Evolutionary conservation across 2,888 invertebrate species (phyloP).

Genomic region (Atethmia centrago): DNA sequence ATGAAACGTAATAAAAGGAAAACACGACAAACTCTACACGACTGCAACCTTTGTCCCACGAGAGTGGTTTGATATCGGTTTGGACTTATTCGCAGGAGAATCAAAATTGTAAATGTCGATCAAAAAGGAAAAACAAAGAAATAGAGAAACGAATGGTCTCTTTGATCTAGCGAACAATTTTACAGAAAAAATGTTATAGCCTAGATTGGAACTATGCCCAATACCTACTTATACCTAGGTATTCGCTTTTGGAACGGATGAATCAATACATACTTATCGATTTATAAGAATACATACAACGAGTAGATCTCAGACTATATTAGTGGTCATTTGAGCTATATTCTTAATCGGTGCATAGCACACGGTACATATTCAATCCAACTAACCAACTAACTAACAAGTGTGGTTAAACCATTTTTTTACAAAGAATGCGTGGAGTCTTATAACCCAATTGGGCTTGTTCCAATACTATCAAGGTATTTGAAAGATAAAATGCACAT

Average conservation of each 20-base stretch:
- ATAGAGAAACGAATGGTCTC: conserved; percentile 26
- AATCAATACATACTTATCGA: not conserved
- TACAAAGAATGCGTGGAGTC: not conserved
- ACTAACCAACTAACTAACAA: not conserved
- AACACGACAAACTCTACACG: conserved; percentile 13
- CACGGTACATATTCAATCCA: not conserved
- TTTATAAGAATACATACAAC: too few species aligned
- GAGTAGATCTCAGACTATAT: too few species aligned
- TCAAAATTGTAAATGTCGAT: conserved; percentile 37
- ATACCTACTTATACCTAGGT: not conserved
- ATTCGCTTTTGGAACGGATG: conserved; percentile 8
- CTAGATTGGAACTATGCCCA: conserved; percentile 9
- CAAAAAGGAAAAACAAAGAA: conserved; percentile 23
- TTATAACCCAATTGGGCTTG: not conserved
- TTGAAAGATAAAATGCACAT: not conserved
- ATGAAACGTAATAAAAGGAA: conserved; percentile 34
- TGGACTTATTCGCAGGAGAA: conserved; percentile 38
- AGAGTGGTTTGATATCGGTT: conserved; percentile 37
- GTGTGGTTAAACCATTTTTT: not conserved
- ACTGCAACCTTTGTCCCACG: conserved; percentile 34
- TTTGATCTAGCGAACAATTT: conserved; percentile 24
- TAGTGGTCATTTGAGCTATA: too few species aligned
- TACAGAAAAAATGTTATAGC: conserved; percentile 4
- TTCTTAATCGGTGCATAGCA: too few species aligned
- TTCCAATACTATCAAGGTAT: not conserved